Evolutionary conservation across 2,113 vertebrate genomes (phyloP), one percentile per base, ranked within the genome.

Genomic region (Mustela nigripes): DNA sequence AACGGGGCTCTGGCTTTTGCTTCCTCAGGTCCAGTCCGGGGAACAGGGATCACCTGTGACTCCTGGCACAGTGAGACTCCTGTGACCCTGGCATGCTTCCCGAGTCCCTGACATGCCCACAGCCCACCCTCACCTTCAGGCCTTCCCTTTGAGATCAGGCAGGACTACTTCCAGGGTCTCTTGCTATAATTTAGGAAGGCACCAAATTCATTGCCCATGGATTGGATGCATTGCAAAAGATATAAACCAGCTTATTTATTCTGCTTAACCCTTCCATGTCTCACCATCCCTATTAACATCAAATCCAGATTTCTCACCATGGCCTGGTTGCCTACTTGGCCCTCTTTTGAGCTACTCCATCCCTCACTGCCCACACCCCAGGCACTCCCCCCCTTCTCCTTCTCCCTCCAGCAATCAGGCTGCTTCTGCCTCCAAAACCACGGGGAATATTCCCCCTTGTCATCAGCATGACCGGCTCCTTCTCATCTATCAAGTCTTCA

Each of bases 281-380:
- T 95, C 28, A 9, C 26, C 28, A 26, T 16, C 53, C 48, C 14
- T 50, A 60, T 53, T 88, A 78, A 60, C 15, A 86, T 42, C 62
- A 60, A 62, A 73, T 48, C 26, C 12, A 33, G n/a, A 65, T 5
- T 73, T 60, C 53, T 71, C 18, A 4, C 48, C 12, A 2, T 1
- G 50, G 19, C 28, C 76, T 4, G 11, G 2, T 19, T 31, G 28
- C 39, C 33, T 78, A 89, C 21, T n/a, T 31, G 58, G 33, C 60
- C 42, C 33, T 8, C 2, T 8, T 24, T n/a, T 28, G 21, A 0
- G 3, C 39, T 18, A 8, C 9, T 10, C n/a, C 36, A 9, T 2
- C 24, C 19, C 33, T 48, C 15, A 33, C 1, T 26, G 19, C 7
- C 1, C 33, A 16, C 4, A 21, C 39, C 21, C 60, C 60, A 8